These are phyloP conservation scores for Prorops nasuta DNA, from an alignment of 1,140 invertebrate genomes.

Conservation along the genomic window DNA sequence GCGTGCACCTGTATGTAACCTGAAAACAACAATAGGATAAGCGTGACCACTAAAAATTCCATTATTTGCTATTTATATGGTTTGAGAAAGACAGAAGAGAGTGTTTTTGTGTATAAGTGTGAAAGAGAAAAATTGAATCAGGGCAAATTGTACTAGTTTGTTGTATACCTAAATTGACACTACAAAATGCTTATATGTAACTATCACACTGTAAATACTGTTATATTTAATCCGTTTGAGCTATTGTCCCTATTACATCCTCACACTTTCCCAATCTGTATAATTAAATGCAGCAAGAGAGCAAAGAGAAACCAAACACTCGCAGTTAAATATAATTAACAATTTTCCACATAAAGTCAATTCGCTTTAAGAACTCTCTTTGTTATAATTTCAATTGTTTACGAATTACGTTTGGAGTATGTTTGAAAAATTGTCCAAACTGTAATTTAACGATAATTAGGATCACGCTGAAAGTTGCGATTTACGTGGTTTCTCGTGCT, in stretches of 20 bases:
- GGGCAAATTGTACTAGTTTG: slow-evolving; percentile 32
- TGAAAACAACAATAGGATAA: slow-evolving; percentile 18
- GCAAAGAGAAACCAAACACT: slow-evolving; percentile 12
- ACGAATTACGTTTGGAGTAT: no score
- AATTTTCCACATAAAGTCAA: no score
- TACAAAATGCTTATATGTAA: slow-evolving; percentile 28
- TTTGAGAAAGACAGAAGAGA: background rate
- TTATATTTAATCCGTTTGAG: slow-evolving; percentile 30
- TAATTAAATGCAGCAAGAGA: slow-evolving; percentile 6
- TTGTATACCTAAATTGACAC: slow-evolving; percentile 36
- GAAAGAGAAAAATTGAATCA: slow-evolving; percentile 8
- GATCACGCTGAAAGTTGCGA: no score
- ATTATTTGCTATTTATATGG: slow-evolving; percentile 36
- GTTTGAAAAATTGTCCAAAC: no score
- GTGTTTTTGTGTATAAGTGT: no score
- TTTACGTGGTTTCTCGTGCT: no score
- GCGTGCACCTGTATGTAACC: slow-evolving; percentile 25
- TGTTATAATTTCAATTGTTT: no score
- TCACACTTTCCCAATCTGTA: slow-evolving; percentile 25
- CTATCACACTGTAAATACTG: slow-evolving; percentile 41
- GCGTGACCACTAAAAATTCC: slow-evolving; percentile 24
- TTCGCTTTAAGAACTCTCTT: no score
- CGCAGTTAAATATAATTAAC: no score
- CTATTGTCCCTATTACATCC: slow-evolving; percentile 27
- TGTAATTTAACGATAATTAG: no score